Base-by-base conservation (phyloP, 2,113 vertebrate species). In the Perca schrenkii region DNA sequence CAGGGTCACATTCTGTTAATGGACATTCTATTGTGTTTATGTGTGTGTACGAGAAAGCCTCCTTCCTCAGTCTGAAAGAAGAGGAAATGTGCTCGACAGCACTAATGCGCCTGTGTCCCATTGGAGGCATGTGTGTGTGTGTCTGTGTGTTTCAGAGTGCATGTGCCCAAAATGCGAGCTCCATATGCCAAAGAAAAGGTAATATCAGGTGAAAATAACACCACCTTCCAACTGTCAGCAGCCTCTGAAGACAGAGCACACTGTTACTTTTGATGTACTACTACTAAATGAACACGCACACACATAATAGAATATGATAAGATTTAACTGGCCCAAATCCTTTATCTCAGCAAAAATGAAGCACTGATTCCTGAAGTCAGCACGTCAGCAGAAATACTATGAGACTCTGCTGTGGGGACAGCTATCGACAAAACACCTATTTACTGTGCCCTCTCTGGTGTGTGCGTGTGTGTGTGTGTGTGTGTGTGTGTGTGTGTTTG, bases 271-370 rank as follows among this genome's bases (percentile, higher is more conserved):
- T 67, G 62, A 77, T 83, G 56, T 43, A 2, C n/a, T 43, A 16
- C 8, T 54, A 70, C 82, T 82, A 80, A 79, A 85, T 40, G 79
- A 75, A 25, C 70, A 76, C 86, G 17, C 79, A 81, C 70, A 86
- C 80, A 87, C 60, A 56, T 43, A 85, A 58, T 16, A 77, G 60
- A 64, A 65, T 47, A 78, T 79, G 77, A 89, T 80, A 89, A 80
- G 85, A 91, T 92, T 89, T 88, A 92, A 82, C 77, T 56, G 63
- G 22, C 57, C 40, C 53, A 86, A 91, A 90, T 89, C 64, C 82
- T 91, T 86, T 89, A 88, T 83, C 92, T 93, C 91, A 92, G 91
- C 92, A 90, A 82, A 90, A 90, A 81, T 83, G 84, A 83, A 74
- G 47, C 77, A 15, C 68, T 77, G 77, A 87, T 82, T 82, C 77